Base-by-base conservation (phyloP, 2,797 vertebrate genomes). In the Poeciliopsis paucimaculata region DNA sequence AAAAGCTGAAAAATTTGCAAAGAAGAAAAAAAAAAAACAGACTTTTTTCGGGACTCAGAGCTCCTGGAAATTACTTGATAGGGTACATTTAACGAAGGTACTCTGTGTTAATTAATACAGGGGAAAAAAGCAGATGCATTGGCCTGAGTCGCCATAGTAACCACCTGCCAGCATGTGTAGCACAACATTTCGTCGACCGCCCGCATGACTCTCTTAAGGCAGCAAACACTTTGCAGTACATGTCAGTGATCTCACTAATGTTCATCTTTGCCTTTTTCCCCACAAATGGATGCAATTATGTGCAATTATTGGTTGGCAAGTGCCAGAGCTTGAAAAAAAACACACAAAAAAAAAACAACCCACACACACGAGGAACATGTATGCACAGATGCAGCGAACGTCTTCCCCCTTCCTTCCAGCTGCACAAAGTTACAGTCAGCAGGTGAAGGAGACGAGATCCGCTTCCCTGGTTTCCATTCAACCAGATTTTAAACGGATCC, bases 241-340 rank as follows among this genome's bases (percentile, higher is more conserved):
- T 78, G 89, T 87, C 89, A 89, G 86, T 64, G 75, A 86, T 83
- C 90, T 87, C 86, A 81, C 87, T 92, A 88, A 91, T 90, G 90
- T 83, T 88, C 83, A 87, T 92, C 89, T 86, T 86, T 73, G 78
- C 81, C 77, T 86, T 89, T 89, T 89, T 89, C 88, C 31, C 80
- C 73, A 87, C 91, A 88, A 93, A 94, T 94, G 94, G 88, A 89
- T 86, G 88, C 92, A 94, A 95, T 96, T 95, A 95, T 92, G 89
- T 90, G 89, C 92, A 96, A 96, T 95, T 93, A 95, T 90, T 93
- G 90, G 84, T 88, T 86, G 87, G 91, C 73, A 91, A 94, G 91
- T 86, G 81, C 75, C 79, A 72, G 72, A 90, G 90, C 88, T 82
- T 87, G 34, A 5, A 66, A 68, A 39, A 2, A 31, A 15, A 26